These are phyloP conservation scores for Mesorhabditis belari DNA, from an alignment of 2,888 invertebrate species.

Conservation along the genomic window DNA sequence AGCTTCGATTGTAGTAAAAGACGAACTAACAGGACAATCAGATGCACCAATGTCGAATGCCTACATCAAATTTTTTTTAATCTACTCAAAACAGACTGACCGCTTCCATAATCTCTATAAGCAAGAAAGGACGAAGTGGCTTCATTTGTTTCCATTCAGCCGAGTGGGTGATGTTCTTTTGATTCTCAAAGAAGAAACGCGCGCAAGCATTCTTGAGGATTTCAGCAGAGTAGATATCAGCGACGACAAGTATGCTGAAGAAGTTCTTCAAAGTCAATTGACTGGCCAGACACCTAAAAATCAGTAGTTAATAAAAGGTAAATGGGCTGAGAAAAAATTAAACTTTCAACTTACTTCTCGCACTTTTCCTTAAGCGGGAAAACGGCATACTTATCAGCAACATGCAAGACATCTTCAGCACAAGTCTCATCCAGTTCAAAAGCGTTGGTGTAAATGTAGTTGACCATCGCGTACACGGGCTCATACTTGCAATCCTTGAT, in stretches of 20 bases:
- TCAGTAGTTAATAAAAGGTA: no score
- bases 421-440: conserved; percentile 22
- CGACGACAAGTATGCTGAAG: conserved; percentile 29
- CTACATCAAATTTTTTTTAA: no score
- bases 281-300: conserved; percentile 21
- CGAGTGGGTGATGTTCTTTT: conserved; percentile 33
- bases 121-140: no score
- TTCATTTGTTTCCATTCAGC: conserved; percentile 42
- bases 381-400: conserved; percentile 49
- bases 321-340: no score
- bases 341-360: conserved; percentile 23
- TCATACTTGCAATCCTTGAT: conserved; percentile 45
- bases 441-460: conserved; percentile 46
- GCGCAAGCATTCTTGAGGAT: conserved; percentile 20
- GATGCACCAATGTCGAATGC: no score
- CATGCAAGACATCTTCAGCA: conserved; percentile 38
- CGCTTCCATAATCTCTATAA: no score
- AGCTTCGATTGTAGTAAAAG: no score
- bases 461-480: conserved; percentile 44
- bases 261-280: conserved; percentile 31
- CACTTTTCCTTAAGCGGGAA: conserved; percentile 44
- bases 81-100: no score
- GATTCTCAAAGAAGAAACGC: conserved; percentile 32
- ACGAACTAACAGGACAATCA: no score
- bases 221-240: conserved; percentile 35